phyloP scores from a whole-genome alignment of 2,888 invertebrate species.

The Sinodicranocentrus sp. region DNA sequence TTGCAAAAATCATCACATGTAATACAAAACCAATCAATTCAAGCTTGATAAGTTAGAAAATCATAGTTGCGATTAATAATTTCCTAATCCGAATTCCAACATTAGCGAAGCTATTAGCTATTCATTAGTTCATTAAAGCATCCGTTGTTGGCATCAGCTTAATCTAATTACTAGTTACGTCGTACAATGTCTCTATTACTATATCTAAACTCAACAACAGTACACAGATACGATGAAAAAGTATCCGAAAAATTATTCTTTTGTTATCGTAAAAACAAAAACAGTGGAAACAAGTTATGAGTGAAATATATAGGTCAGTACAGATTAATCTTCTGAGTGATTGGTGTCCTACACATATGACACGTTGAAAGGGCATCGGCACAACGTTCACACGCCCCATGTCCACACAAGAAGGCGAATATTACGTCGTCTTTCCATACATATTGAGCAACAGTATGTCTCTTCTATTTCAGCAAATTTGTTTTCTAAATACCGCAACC shows the following conservation, averaged over 20 bases:
- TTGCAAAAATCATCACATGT: neutral
- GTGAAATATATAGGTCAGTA: conserved; percentile 78
- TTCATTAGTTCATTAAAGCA: neutral
- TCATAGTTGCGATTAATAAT: conserved; percentile 2
- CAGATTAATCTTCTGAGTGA: conserved; percentile 86
- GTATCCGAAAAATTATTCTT: conserved; percentile 12
- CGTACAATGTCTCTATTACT: neutral
- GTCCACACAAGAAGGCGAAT: conserved; percentile 94
- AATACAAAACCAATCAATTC: neutral
- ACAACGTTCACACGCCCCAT: conserved; percentile 90
- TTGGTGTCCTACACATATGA: conserved; percentile 91
- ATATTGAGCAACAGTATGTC: conserved; percentile 90
- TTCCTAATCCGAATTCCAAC: neutral
- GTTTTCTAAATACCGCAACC: conserved; percentile 85
- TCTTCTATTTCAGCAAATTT: conserved; percentile 93
- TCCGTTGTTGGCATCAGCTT: neutral
- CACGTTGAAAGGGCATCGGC: conserved; percentile 89
- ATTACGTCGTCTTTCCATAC: conserved; percentile 90
- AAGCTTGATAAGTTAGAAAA: conserved; percentile 3
- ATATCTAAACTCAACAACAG: neutral
- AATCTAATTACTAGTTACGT: conserved; percentile 2
- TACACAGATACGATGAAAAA: conserved; percentile 46
- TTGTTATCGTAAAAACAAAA: conserved; percentile 36
- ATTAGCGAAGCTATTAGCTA: too few species aligned
- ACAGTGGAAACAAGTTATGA: conserved; percentile 40